Percentiles rank a stretch among this genome's conserved stretches.
These are phyloP conservation scores for Neodon shergylaensis DNA, from an alignment of 2,113 vertebrate species.

Conservation along the genomic window DNA sequence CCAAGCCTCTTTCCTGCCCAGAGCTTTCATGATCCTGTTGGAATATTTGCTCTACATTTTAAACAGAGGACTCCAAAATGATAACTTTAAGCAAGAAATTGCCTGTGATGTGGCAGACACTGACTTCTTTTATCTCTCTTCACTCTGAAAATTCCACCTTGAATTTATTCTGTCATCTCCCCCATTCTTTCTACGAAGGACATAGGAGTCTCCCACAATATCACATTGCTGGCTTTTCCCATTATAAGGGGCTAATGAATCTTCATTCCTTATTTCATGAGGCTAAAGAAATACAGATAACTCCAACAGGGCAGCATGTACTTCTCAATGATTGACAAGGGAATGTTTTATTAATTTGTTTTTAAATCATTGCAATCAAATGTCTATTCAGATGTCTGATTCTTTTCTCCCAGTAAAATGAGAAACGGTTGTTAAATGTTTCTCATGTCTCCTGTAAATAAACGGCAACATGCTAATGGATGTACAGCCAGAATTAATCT, in stretches of 20 bases:
- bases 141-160: slow-evolving; percentile 3
- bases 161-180: not conserved
- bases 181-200: not conserved
- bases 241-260: slow-evolving; percentile 43
- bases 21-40: not conserved
- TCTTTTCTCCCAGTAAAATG: slow-evolving; percentile 46
- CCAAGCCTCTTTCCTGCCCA: not conserved
- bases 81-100: not conserved
- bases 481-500: slow-evolving; percentile 41
- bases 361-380: slow-evolving; percentile 32
- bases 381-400: slow-evolving; percentile 31
- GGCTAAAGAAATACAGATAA: slow-evolving; percentile 27
- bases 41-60: slow-evolving; percentile 10
- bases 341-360: slow-evolving; percentile 61
- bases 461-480: not conserved
- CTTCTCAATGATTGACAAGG: not conserved
- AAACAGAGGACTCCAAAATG: slow-evolving; percentile 20
- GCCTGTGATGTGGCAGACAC: not conserved
- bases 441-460: slow-evolving; percentile 54
- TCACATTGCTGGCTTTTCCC: slow-evolving; percentile 27
- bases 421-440: slow-evolving; percentile 57
- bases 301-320: not conserved
- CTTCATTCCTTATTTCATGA: slow-evolving; percentile 32
- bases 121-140: not conserved
- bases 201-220: not conserved